These are phyloP conservation scores for Excalfactoria chinensis DNA, from an alignment of 2,113 vertebrate genomes.

Conservation along the genomic window DNA sequence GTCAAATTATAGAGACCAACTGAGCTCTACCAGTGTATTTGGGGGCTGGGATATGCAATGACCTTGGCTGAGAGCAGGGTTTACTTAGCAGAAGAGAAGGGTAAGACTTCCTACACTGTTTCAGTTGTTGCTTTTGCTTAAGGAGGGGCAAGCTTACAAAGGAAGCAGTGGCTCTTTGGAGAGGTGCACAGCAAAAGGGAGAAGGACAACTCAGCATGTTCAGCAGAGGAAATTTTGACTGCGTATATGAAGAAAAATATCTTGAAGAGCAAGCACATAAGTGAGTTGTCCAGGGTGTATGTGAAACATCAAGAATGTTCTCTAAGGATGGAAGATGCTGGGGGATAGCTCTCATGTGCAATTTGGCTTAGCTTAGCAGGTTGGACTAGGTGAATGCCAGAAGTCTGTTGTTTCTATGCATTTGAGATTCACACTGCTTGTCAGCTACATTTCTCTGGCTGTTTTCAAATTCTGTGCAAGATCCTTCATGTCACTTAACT, in stretches of 20 bases:
- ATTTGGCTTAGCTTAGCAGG: not conserved
- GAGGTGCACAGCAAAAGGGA: not conserved
- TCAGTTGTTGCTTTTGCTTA: not conserved
- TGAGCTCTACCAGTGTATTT: rapidly evolving
- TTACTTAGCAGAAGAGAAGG: not conserved
- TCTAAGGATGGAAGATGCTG: no score
- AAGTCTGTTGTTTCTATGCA: not conserved
- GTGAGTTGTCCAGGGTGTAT: not conserved
- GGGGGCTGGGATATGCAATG: not conserved
- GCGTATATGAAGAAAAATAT: not conserved
- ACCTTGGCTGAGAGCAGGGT: not conserved
- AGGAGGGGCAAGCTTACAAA: not conserved
- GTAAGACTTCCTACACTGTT: not conserved
- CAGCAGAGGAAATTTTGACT: not conserved
- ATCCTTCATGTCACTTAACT: not conserved
- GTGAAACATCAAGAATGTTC: not conserved
- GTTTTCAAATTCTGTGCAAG: not conserved
- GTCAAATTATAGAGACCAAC: not conserved
- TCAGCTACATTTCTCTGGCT: not conserved
- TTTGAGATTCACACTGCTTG: not conserved
- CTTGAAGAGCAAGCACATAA: not conserved
- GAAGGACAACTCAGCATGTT: not conserved
- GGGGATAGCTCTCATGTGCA: not conserved
- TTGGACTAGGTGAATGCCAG: not conserved
- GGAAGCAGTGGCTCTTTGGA: not conserved